Evolutionary conservation across 2,888 invertebrate genomes (phyloP), one percentile per base, ranked within the genome.

Genomic region (Cryptophagus acutangulus): DNA sequence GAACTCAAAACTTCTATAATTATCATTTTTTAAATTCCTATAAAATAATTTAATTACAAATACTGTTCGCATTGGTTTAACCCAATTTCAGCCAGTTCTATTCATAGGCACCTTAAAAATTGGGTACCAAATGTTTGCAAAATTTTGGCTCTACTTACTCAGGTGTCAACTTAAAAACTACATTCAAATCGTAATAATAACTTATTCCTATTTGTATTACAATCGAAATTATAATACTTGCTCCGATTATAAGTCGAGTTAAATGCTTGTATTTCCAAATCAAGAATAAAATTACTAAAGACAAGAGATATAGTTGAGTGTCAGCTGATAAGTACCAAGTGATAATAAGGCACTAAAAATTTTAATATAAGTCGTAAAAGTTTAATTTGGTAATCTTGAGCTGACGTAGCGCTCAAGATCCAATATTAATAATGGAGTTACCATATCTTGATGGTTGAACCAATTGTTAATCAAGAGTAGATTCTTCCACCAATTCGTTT

Each of bases 21-120:
- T 47, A 20, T 55, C 42, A 16, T 46, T 49, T 45, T 55, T 57
- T 1, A 53, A 43, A 33, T 55, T 55, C 40, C 56, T 57, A 24
- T 25, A 49, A 49, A 42, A 31, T 28, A 34, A 24, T n/a, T n/a
- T n/a, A 31, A 34, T 31, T 38, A 33, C 10, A 24, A 15, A 18
- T 5, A n/a, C n/a, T n/a, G n/a, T n/a, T n/a, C n/a, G n/a, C n/a
- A n/a, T n/a, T n/a, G n/a, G n/a, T n/a, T n/a, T n/a, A n/a, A n/a
- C n/a, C n/a, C n/a, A n/a, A n/a, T n/a, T n/a, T n/a, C n/a, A n/a
- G n/a, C n/a, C n/a, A n/a, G n/a, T n/a, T n/a, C n/a, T n/a, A n/a
- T n/a, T n/a, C n/a, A n/a, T n/a, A n/a, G n/a, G n/a, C n/a, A n/a
- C n/a, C n/a, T n/a, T n/a, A n/a, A n/a, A n/a, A n/a, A n/a, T n/a